These are phyloP conservation scores for Cataglyphis rosenhaueri DNA, from an alignment of 2,888 invertebrate species.

Conservation along the genomic window DNA sequence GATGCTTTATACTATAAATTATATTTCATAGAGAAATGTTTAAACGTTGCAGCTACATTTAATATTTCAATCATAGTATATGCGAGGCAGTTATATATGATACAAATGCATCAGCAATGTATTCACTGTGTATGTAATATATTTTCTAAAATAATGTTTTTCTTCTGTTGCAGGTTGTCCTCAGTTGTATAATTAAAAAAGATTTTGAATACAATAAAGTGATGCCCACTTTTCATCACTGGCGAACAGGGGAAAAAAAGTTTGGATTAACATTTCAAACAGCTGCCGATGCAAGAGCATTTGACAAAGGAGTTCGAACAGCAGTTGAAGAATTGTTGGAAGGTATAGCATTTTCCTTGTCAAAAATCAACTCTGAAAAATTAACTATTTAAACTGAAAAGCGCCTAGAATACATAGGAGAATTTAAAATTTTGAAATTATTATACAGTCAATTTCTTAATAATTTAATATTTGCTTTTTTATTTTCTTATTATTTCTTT, in stretches of 20 bases:
- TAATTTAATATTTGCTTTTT: not conserved
- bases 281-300: constrained; percentile 96
- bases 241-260: constrained; percentile 97
- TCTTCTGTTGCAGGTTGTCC: constrained; percentile 90
- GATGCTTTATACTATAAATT: not conserved
- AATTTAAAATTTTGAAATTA: not conserved
- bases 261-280: constrained; percentile 98
- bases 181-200: constrained; percentile 97
- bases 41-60: not conserved
- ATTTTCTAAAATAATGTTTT: not conserved
- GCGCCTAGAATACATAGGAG: not conserved
- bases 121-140: constrained; percentile 6
- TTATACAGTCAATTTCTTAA: not conserved
- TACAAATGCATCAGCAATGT: not conserved
- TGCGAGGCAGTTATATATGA: not conserved
- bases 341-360: constrained; percentile 87
- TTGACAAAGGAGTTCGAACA: constrained; percentile 95
- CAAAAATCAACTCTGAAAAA: not conserved
- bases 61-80: not conserved
- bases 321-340: constrained; percentile 96
- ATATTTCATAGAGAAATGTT: not conserved
- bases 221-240: constrained; percentile 99
- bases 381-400: not conserved
- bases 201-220: constrained; percentile 99
- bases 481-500: not conserved